Evolutionary conservation across 2,888 invertebrate species (phyloP).

Genomic region (Archaeoteleia sp.): DNA sequence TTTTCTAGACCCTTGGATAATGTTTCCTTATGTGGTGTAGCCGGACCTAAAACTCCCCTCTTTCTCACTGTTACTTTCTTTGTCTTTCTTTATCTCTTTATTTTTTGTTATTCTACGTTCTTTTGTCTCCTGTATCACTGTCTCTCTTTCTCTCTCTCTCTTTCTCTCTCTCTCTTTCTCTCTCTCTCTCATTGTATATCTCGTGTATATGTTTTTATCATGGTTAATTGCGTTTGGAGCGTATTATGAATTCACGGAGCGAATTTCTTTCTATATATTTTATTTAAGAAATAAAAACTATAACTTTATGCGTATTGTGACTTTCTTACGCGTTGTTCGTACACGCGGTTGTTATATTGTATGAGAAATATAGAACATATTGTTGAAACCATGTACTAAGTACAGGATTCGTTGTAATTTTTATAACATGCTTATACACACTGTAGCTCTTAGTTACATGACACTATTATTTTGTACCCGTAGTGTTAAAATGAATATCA

Average conservation of each 20-base stretch:
- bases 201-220: conserved; percentile 25
- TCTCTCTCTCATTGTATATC: conserved; percentile 55
- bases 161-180: conserved; percentile 55
- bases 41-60: conserved; percentile 72
- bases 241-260: neutral
- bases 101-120: conserved; percentile 57
- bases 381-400: conserved; percentile 7
- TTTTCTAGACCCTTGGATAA: conserved; percentile 29
- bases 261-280: too few relatives aligned
- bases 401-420: conserved; percentile 5
- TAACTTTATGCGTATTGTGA: conserved; percentile 46
- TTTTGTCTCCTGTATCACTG: conserved; percentile 44
- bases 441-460: neutral
- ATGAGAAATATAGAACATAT: neutral
- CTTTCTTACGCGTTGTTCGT: conserved; percentile 44
- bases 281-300: conserved; percentile 28
- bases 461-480: conserved; percentile 5
- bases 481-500: conserved; percentile 9
- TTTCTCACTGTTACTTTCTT: conserved; percentile 50
- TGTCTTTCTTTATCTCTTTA: conserved; percentile 53
- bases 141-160: conserved; percentile 30
- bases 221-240: conserved; percentile 24
- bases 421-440: neutral
- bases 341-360: conserved; percentile 31
- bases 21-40: conserved; percentile 71